Evolutionary conservation across 2,113 vertebrate genomes (phyloP).

Genomic region (Alethe castanea): DNA sequence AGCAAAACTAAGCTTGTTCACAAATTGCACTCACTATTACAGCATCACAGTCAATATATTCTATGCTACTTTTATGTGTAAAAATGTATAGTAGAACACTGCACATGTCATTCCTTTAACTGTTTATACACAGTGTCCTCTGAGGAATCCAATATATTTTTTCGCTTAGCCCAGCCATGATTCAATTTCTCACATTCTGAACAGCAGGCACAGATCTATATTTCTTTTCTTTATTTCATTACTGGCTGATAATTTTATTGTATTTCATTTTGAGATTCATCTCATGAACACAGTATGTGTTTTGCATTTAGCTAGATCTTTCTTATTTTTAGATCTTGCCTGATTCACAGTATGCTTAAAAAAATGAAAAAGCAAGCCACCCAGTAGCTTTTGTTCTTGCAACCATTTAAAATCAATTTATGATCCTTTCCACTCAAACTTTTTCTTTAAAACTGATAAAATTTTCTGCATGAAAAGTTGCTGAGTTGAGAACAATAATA

Average conservation of each 20-base stretch:
- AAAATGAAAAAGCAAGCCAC: neutral
- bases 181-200: conserved; percentile 64
- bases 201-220: conserved; percentile 39
- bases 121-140: conserved; percentile 17
- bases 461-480: conserved; percentile 16
- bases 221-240: conserved; percentile 72
- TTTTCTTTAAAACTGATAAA: conserved; percentile 1
- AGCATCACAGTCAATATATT: neutral
- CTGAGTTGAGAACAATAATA: conserved; percentile 24
- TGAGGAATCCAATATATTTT: conserved; percentile 32
- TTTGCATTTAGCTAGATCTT: conserved; percentile 11
- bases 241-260: conserved; percentile 69
- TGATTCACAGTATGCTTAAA: neutral
- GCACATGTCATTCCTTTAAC: neutral
- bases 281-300: conserved; percentile 44
- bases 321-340: conserved; percentile 35
- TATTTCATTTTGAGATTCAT: conserved; percentile 60
- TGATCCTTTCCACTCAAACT: neutral
- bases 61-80: neutral
- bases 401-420: conserved; percentile 32
- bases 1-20: neutral
- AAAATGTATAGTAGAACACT: neutral
- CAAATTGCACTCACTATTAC: neutral
- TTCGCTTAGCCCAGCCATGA: conserved; percentile 55
- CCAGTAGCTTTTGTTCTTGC: conserved; percentile 11